Percentiles rank a stretch among this genome's conserved stretches.
Conservation (phyloP, 2,797 vertebrate species). For the Lacerta viridis region DNA sequence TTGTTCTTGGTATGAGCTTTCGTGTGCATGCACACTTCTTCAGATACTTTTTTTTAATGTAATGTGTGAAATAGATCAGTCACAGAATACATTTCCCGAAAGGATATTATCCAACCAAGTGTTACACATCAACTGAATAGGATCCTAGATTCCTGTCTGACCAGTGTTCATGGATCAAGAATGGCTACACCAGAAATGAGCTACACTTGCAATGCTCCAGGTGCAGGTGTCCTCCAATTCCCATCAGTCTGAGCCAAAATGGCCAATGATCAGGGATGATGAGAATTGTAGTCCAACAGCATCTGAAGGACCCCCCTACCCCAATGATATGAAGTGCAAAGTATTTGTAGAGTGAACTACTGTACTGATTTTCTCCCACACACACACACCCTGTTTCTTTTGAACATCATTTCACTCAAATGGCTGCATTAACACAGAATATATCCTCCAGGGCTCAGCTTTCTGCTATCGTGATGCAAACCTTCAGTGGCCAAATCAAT, state of each 20-base stretch:
- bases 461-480: slow-evolving; percentile 9
- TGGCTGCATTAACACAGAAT: not conserved
- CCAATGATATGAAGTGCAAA: not conserved
- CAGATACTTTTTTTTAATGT: not conserved
- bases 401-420: slow-evolving; percentile 48
- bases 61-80: not conserved
- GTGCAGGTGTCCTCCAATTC: no score
- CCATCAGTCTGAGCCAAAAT: no score
- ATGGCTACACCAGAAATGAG: not conserved
- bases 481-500: slow-evolving; percentile 59
- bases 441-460: slow-evolving; percentile 33
- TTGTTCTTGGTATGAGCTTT: no score
- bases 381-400: not conserved
- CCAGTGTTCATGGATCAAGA: not conserved
- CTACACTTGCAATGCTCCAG: no score
- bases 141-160: not conserved
- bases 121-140: no score
- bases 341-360: not conserved
- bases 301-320: no score
- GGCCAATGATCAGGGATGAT: no score
- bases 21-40: no score
- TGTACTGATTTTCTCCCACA: not conserved
- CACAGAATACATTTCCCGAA: no score
- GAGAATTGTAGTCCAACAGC: no score
- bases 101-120: not conserved